A percentile compares a stretch with the other conserved stretches of the same genome.
phyloP scores from a whole-genome alignment of 2,113 vertebrate genomes.

The Bolborhynchus lineola region DNA sequence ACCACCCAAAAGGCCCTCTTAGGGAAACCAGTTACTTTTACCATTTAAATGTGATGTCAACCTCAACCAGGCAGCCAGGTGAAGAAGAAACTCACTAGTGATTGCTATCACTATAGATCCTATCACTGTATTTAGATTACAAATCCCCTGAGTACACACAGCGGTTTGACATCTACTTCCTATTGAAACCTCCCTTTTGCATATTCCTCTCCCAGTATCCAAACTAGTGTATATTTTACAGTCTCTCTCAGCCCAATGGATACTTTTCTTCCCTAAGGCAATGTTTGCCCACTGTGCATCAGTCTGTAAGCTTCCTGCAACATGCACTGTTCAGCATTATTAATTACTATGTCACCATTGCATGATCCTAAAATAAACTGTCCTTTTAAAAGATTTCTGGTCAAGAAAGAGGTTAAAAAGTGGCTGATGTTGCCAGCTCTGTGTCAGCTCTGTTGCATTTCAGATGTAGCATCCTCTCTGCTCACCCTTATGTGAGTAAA shows the following conservation, averaged over 20 bases:
- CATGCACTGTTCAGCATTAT: accelerated
- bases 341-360: background rate
- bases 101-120: background rate
- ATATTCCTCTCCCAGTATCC: background rate
- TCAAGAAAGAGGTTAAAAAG: background rate
- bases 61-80: background rate
- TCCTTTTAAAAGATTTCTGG: background rate
- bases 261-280: background rate
- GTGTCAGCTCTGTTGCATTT: background rate
- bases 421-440: background rate
- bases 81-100: background rate
- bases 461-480: background rate
- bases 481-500: background rate
- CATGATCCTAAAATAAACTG: background rate
- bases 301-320: background rate
- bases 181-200: background rate
- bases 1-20: background rate
- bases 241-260: background rate
- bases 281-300: background rate
- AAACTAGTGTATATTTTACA: background rate
- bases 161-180: background rate
- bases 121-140: background rate
- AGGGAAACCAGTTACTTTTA: background rate
- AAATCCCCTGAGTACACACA: background rate
- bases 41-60: background rate